A percentile compares a stretch with the other conserved stretches of the same genome.
These are phyloP conservation scores for Trilocha varians DNA, from an alignment of 2,888 invertebrate genomes.

Conservation along the genomic window DNA sequence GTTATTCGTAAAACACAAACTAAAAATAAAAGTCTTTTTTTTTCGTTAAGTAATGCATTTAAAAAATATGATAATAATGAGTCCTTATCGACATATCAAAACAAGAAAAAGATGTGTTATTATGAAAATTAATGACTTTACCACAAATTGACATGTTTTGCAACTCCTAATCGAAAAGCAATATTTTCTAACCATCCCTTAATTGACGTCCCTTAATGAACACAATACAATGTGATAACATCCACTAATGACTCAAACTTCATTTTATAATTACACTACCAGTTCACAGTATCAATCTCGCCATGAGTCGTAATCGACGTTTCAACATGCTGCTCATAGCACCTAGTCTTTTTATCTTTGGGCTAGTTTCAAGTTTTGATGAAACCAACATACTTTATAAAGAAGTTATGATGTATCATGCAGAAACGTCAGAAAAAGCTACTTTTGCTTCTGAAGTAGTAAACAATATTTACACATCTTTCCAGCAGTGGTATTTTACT, in stretches of 20 bases:
- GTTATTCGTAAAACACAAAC: too few relatives aligned
- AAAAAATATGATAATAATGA: too few relatives aligned
- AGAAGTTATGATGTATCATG: constrained; percentile 44
- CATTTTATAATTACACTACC: constrained; percentile 28
- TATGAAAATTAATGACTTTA: too few relatives aligned
- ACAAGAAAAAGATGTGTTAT: too few relatives aligned
- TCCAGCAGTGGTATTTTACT: constrained; percentile 60
- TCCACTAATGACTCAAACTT: constrained; percentile 44
- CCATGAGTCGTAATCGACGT: constrained; percentile 20
- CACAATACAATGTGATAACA: constrained; percentile 34
- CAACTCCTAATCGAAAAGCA: constrained; percentile 8
- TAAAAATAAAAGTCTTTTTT: too few relatives aligned
- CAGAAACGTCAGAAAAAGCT: constrained; percentile 36
- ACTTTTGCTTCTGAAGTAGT: constrained; percentile 49
- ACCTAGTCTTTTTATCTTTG: too few relatives aligned
- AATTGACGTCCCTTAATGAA: constrained; percentile 59
- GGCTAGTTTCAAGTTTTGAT: constrained; percentile 19
- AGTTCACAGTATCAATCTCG: constrained; percentile 29
- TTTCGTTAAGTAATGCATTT: too few relatives aligned
- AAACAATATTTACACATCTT: constrained; percentile 49
- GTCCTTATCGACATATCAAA: too few relatives aligned
- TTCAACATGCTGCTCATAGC: constrained; percentile 29
- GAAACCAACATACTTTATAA: constrained; percentile 26
- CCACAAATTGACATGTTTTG: not conserved
- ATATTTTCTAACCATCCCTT: constrained; percentile 37